phyloP scores from a whole-genome alignment of 2,113 vertebrate genomes.

The Nyctibius bracteatus region DNA sequence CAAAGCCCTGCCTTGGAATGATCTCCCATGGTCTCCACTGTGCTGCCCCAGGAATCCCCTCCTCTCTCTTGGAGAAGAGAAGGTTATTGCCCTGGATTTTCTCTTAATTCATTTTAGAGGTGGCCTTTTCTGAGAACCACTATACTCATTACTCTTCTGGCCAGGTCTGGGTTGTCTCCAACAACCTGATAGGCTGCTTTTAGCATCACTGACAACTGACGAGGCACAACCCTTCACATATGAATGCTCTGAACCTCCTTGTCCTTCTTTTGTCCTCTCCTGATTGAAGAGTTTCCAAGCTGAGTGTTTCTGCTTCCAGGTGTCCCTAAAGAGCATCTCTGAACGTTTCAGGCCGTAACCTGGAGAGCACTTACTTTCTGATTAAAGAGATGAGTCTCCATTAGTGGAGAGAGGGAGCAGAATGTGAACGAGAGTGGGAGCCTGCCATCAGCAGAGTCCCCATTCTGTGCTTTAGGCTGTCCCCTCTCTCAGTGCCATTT shows the following conservation, averaged over 20 bases:
- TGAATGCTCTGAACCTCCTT: not conserved
- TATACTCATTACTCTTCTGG: not conserved
- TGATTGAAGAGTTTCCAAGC: not conserved
- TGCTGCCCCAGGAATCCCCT: not conserved
- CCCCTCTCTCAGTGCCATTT: not conserved
- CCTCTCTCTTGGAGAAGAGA: not conserved
- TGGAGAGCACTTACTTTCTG: not conserved
- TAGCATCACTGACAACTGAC: not conserved
- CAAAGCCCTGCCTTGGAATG: not conserved
- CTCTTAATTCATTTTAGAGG: not conserved
- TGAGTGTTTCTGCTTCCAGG: not conserved
- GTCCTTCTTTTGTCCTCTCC: not conserved
- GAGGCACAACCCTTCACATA: not conserved
- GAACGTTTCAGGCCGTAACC: not conserved
- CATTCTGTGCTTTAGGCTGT: not conserved
- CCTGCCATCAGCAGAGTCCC: not conserved
- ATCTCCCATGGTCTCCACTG: not conserved
- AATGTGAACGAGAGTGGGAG: not conserved
- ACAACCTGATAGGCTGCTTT: not conserved
- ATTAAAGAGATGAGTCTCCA: slow-evolving; percentile 1
- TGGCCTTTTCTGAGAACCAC: not conserved
- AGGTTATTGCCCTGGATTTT: not conserved
- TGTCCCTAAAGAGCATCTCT: not conserved
- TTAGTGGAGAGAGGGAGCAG: slow-evolving; percentile 10
- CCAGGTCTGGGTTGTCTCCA: not conserved